Evolutionary conservation across 2,113 vertebrate species (phyloP).

Genomic region (Apteryx mantelli): DNA sequence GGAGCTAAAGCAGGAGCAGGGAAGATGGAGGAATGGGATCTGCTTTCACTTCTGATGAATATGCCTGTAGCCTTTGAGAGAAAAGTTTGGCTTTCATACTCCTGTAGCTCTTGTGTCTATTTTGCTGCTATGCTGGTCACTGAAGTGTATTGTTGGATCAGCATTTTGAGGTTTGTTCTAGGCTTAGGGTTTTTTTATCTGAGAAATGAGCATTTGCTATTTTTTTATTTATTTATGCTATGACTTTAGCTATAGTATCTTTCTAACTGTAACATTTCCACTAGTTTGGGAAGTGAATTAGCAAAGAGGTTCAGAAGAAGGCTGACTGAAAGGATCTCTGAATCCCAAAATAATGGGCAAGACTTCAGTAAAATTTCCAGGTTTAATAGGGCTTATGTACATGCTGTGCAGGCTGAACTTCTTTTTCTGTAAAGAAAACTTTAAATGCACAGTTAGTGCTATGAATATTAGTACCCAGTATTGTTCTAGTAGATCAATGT

Average conservation of each 20-base stretch:
- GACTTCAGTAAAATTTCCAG: not conserved
- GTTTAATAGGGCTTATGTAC: not conserved
- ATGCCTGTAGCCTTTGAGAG: not conserved
- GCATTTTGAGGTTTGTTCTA: not conserved
- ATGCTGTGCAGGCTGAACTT: accelerated
- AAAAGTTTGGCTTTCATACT: not conserved
- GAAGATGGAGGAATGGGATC: not conserved
- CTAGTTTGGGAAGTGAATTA: not conserved
- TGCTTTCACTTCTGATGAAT: not conserved
- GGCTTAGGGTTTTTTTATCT: not conserved
- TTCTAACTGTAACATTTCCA: not conserved
- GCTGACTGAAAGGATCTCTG: not conserved
- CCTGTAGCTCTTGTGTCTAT: not conserved
- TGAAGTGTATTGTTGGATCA: not conserved
- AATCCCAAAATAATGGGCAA: not conserved
- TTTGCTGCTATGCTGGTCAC: not conserved
- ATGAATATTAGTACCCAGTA: not conserved
- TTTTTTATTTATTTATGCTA: not conserved
- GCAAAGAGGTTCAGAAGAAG: not conserved
- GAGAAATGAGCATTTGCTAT: not conserved
- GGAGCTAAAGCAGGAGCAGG: not conserved
- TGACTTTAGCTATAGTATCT: not conserved
- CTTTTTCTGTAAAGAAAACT: not conserved
- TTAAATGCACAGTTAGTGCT: accelerated
- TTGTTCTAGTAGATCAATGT: not conserved